Conservation (phyloP, 2,797 vertebrate species). For the Sphenodon punctatus region DNA sequence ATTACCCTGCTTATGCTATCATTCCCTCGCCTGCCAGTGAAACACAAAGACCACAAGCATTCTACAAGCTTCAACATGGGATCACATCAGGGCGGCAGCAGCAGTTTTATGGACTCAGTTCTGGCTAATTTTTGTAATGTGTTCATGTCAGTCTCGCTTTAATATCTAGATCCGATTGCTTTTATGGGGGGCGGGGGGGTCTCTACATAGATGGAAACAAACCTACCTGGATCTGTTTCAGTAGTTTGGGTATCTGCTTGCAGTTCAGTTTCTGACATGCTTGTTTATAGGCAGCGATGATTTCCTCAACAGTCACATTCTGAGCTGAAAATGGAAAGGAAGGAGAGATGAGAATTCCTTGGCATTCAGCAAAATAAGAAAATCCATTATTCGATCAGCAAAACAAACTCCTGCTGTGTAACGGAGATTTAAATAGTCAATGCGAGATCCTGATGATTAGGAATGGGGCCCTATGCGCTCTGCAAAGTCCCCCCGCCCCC, state of each 20-base stretch:
- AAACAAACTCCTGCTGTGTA: background rate
- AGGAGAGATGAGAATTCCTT: background rate
- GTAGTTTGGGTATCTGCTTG: conserved; percentile 90
- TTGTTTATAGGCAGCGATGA: conserved; percentile 87
- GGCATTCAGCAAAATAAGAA: background rate
- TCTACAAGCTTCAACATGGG: too few species aligned
- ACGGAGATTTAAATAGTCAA: background rate
- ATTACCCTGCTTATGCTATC: rapidly evolving
- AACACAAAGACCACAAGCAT: background rate
- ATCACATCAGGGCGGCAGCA: background rate
- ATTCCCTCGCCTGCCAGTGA: background rate
- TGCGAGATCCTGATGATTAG: background rate
- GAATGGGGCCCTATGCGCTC: background rate
- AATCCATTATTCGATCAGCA: too few species aligned
- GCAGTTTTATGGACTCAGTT: background rate
- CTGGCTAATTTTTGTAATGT: background rate
- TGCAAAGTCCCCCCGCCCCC: too few species aligned
- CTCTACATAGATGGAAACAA: background rate
- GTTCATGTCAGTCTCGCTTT: background rate
- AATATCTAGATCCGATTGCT: background rate
- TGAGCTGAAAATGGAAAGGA: conserved; percentile 78
- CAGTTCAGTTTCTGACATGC: conserved; percentile 95
- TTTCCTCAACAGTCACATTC: conserved; percentile 92
- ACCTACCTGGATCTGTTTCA: conserved; percentile 91
- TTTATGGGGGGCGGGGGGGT: too few species aligned